Evolutionary conservation across 2,888 invertebrate genomes (phyloP).

Genomic region (Arenicola marina): DNA sequence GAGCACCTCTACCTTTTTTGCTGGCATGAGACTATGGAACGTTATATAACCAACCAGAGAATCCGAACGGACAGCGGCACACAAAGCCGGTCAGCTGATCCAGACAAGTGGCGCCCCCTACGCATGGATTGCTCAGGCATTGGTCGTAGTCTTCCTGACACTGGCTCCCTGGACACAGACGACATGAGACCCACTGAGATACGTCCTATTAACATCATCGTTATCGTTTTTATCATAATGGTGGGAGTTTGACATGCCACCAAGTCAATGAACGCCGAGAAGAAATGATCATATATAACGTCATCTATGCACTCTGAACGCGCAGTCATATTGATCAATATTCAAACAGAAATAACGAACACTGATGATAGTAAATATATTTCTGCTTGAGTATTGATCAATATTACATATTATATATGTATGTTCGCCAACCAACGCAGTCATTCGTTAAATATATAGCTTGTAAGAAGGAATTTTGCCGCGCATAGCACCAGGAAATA

Average conservation of each 20-base stretch:
- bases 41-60: not conserved
- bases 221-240: not conserved
- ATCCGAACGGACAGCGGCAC: constrained; percentile 6
- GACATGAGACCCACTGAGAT: too few species aligned
- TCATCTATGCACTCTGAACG: not conserved
- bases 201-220: too few species aligned
- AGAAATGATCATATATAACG: not conserved
- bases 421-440: too few species aligned
- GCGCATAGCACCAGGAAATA: too few species aligned
- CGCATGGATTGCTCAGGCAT: constrained; percentile 3
- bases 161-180: not conserved
- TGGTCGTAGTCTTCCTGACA: constrained; percentile 6
- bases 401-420: too few species aligned
- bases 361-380: too few species aligned
- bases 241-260: not conserved
- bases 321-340: too few species aligned
- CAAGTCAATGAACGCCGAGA: not conserved
- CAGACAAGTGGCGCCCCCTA: not conserved
- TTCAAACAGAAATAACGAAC: too few species aligned
- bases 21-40: not conserved
- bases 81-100: not conserved
- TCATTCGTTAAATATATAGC: not conserved
- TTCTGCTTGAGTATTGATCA: too few species aligned
- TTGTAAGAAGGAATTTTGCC: not conserved
- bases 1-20: too few species aligned